These are phyloP conservation scores for Drosophila truncata DNA, from an alignment of 1,140 invertebrate species.

Conservation along the genomic window DNA sequence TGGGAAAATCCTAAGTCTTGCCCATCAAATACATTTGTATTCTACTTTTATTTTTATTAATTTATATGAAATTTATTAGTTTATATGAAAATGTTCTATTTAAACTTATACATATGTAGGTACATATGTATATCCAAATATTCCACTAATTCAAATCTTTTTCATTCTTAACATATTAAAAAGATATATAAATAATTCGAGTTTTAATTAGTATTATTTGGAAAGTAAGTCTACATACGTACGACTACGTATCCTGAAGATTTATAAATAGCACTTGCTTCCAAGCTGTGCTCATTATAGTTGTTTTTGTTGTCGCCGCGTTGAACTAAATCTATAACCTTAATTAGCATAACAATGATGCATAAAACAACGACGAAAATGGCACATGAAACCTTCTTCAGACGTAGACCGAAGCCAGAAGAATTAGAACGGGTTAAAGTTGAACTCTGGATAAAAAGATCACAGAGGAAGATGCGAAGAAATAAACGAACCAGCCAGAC, in stretches of 20 bases:
- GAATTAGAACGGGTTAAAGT: constrained; percentile 68
- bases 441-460: constrained; percentile 4
- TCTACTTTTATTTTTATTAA: not conserved
- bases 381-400: constrained; percentile 48
- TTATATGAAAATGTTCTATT: not conserved
- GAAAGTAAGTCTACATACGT: not conserved
- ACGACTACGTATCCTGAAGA: not conserved
- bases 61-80: too few relatives aligned
- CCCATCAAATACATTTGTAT: not conserved
- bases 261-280: constrained; percentile 28
- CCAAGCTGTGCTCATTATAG: constrained; percentile 38
- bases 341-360: constrained; percentile 79
- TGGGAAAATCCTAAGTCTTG: not conserved
- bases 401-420: constrained; percentile 55
- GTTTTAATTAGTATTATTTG: not conserved
- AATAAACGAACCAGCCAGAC: not conserved
- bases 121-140: not conserved
- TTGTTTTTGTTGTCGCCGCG: constrained; percentile 34
- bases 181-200: not conserved
- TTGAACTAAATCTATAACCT: constrained; percentile 81
- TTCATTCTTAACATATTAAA: not conserved
- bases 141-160: not conserved
- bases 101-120: not conserved
- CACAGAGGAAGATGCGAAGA: not conserved
- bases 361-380: constrained; percentile 42